Evolutionary conservation across 2,888 invertebrate species (phyloP).

Genomic region (Trilocha varians): DNA sequence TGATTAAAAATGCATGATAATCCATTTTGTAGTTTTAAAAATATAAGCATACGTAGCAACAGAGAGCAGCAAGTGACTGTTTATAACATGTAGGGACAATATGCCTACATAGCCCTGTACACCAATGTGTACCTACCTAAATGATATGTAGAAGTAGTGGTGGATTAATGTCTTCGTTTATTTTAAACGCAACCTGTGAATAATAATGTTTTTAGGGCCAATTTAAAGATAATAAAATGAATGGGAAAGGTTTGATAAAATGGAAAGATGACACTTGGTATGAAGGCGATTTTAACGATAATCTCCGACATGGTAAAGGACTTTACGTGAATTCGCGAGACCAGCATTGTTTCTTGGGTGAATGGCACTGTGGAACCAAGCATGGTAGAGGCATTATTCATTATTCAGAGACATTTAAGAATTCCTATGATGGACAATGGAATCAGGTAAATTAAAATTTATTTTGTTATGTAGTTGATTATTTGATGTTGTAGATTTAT

Average conservation of each 20-base stretch:
- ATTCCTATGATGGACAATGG: constrained; percentile 59
- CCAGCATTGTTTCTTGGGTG: constrained; percentile 50
- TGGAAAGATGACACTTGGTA: constrained; percentile 74
- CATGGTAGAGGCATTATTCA: constrained; percentile 51
- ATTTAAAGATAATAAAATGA: constrained; percentile 69
- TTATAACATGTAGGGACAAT: too few relatives aligned
- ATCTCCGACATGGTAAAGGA: constrained; percentile 71
- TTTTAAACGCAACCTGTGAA: background rate
- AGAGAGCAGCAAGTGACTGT: too few relatives aligned
- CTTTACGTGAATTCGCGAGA: constrained; percentile 53
- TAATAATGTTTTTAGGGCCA: constrained; percentile 53
- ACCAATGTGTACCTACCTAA: too few relatives aligned
- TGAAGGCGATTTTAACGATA: constrained; percentile 70
- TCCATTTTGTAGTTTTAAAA: too few relatives aligned
- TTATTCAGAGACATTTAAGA: constrained; percentile 38
- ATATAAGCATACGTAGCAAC: too few relatives aligned
- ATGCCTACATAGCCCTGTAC: too few relatives aligned
- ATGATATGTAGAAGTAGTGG: too few relatives aligned
- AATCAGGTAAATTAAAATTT: constrained; percentile 28
- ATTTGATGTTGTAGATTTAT: too few relatives aligned
- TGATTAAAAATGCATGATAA: too few relatives aligned
- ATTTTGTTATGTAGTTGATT: too few relatives aligned
- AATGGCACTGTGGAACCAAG: constrained; percentile 66
- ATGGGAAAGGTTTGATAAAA: constrained; percentile 66
- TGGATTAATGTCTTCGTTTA: too few relatives aligned